Evolutionary conservation across 2,888 invertebrate species (phyloP).

Genomic region (Dicranocentrus wangi): DNA sequence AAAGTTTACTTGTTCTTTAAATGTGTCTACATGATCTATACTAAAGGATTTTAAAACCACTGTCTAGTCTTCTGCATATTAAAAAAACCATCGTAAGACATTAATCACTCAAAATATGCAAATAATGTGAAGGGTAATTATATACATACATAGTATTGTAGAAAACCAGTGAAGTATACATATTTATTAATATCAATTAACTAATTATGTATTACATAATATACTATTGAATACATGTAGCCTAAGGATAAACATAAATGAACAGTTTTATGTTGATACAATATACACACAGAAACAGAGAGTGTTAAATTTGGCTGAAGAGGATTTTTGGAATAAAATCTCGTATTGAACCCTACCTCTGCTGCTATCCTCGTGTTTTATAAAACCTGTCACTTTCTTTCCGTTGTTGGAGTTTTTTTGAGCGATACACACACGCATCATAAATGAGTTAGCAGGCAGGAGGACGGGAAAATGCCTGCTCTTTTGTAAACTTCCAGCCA

Average conservation of each 20-base stretch:
- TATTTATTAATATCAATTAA: conserved; percentile 61
- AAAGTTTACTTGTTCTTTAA: too few relatives aligned
- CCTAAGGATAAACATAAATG: conserved; percentile 28
- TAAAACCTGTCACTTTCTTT: neutral
- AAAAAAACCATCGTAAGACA: conserved; percentile 43
- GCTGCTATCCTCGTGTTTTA: neutral
- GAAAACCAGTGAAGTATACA: conserved; percentile 51
- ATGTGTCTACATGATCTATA: too few relatives aligned
- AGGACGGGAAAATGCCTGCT: too few relatives aligned
- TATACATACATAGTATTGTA: conserved; percentile 29
- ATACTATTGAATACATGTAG: too few relatives aligned
- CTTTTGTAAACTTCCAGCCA: too few relatives aligned
- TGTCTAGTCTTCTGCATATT: conserved; percentile 63
- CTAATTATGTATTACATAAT: neutral
- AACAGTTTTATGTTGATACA: conserved; percentile 58
- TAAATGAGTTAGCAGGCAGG: too few relatives aligned
- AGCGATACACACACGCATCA: too few relatives aligned
- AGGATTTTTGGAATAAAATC: conserved; percentile 64
- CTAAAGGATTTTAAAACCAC: conserved; percentile 21
- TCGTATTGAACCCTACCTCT: conserved; percentile 52
- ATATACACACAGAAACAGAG: conserved; percentile 46
- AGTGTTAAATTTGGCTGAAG: conserved; percentile 66
- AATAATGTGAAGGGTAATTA: conserved; percentile 49
- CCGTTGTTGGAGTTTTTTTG: too few relatives aligned
- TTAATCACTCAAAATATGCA: conserved; percentile 53